These are phyloP conservation scores for Leptinotarsa haldemani DNA, from an alignment of 2,888 invertebrate genomes.

Conservation along the genomic window DNA sequence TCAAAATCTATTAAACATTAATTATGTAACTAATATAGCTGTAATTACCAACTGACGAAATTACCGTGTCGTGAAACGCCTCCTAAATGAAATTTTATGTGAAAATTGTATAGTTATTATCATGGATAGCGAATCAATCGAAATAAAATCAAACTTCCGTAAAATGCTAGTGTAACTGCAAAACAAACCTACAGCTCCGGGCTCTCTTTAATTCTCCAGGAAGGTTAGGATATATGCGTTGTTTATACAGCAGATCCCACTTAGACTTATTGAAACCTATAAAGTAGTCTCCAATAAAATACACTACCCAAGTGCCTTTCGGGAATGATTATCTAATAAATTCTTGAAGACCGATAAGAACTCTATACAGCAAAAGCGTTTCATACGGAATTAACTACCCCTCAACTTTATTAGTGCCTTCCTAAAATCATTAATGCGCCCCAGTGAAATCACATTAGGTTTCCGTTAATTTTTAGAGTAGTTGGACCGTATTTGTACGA, in stretches of 20 bases:
- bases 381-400: not conserved
- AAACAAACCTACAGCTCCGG: not conserved
- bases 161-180: too few species aligned
- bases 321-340: not conserved
- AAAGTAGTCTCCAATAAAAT: not conserved
- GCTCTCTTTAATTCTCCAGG: not conserved
- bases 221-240: not conserved
- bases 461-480: not conserved
- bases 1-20: too few species aligned
- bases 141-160: too few species aligned
- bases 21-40: too few species aligned
- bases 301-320: not conserved
- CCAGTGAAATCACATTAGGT: not conserved
- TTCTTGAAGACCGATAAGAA: conserved; percentile 5
- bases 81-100: too few species aligned
- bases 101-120: too few species aligned
- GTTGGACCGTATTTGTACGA: not conserved
- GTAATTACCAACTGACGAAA: too few species aligned
- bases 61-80: too few species aligned
- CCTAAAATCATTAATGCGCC: not conserved
- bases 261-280: conserved; percentile 5
- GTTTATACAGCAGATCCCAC: not conserved
- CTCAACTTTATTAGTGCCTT: not conserved
- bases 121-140: too few species aligned
- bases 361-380: not conserved